Evolutionary conservation across 1,140 invertebrate genomes (phyloP).

Genomic region (Cydia strobilella): DNA sequence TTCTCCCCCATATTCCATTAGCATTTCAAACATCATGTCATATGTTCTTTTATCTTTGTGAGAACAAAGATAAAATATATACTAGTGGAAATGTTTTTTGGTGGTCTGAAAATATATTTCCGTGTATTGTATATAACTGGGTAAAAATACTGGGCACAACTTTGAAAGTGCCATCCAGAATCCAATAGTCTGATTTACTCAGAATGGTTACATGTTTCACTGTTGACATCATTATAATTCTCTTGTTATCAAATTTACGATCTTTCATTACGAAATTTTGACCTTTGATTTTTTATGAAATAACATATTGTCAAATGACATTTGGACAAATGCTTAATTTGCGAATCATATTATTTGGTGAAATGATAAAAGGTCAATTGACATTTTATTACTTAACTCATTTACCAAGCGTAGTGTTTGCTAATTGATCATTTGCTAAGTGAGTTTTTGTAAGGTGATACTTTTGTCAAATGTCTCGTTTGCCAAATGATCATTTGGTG

Average conservation of each 20-base stretch:
- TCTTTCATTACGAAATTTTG: neutral
- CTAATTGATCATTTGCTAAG: no score
- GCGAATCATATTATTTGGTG: no score
- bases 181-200: conserved; percentile 7
- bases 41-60: neutral
- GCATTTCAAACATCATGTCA: conserved; percentile 1
- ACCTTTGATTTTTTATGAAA: no score
- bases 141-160: neutral
- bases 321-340: no score
- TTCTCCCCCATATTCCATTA: neutral
- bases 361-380: no score
- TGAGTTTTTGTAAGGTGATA: no score
- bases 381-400: no score
- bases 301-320: no score
- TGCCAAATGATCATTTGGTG: no score
- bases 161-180: neutral
- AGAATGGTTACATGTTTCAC: neutral
- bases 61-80: neutral
- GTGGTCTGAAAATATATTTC: neutral
- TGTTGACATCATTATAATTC: neutral
- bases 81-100: conserved; percentile 1
- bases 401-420: no score
- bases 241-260: neutral
- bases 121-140: neutral
- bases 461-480: no score